Evolutionary conservation across 2,888 invertebrate species (phyloP).

Genomic region (Smittia sp.): DNA sequence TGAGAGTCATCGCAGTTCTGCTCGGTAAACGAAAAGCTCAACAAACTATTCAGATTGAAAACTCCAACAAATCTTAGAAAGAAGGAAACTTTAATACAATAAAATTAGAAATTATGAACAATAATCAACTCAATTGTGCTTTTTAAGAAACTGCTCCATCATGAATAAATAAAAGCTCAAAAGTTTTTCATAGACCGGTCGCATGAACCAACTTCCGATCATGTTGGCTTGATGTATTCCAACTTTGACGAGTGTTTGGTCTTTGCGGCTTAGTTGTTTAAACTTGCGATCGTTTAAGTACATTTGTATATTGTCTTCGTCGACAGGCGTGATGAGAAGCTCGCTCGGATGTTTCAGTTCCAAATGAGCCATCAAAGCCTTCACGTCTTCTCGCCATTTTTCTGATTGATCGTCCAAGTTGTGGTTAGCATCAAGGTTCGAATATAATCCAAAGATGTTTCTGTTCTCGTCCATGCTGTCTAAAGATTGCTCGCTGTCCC

Average conservation of each 20-base stretch:
- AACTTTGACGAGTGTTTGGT: slow-evolving; percentile 12
- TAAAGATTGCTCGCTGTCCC: background rate
- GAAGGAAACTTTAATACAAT: no score
- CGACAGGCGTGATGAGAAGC: slow-evolving; percentile 18
- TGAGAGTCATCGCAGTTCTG: slow-evolving; percentile 16
- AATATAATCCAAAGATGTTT: background rate
- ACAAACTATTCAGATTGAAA: no score
- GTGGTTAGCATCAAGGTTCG: background rate
- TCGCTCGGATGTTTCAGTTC: slow-evolving; percentile 34
- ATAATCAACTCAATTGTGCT: no score
- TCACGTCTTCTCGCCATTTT: no score
- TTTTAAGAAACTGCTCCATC: background rate
- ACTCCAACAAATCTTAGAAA: no score
- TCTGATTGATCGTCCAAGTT: background rate
- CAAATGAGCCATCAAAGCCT: background rate
- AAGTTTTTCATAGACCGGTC: background rate
- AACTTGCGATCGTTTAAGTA: slow-evolving; percentile 42
- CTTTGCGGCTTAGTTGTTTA: slow-evolving; percentile 26
- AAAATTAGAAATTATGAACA: no score
- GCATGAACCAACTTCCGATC: background rate
- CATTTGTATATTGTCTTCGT: slow-evolving; percentile 1
- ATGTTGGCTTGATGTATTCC: background rate
- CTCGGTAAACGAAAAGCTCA: background rate
- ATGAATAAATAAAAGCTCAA: background rate
- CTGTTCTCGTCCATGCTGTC: background rate